Conservation (phyloP, 2,888 invertebrate genomes). For the Pinctada fucata region DNA sequence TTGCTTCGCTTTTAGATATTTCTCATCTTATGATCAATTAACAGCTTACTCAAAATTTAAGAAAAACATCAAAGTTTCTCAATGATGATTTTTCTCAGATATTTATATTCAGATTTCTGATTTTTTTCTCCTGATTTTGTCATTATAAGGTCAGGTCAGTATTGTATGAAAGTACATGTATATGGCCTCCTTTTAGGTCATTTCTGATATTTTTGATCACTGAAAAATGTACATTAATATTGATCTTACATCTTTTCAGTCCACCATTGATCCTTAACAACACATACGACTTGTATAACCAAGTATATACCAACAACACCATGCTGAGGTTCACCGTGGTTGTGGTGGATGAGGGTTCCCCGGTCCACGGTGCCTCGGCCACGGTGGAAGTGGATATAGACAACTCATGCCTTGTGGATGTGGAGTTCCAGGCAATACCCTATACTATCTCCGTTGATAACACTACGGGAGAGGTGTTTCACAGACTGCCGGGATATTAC, state of each 20-base stretch:
- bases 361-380: conserved; percentile 59
- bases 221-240: no score
- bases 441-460: conserved; percentile 53
- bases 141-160: no score
- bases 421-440: conserved; percentile 53
- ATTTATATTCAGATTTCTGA: no score
- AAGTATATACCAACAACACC: conserved; percentile 59
- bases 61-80: no score
- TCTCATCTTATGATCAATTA: no score
- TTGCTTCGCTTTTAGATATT: no score
- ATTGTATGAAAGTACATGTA: no score
- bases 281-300: conserved; percentile 52
- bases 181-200: no score
- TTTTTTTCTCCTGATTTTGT: no score
- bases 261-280: conserved; percentile 56
- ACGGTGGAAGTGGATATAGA: conserved; percentile 56
- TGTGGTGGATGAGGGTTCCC: conserved; percentile 65
- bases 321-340: conserved; percentile 56
- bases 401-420: conserved; percentile 67
- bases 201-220: no score
- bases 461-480: conserved; percentile 55
- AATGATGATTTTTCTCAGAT: no score
- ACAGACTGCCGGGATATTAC: conserved; percentile 63
- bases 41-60: no score
- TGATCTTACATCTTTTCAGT: conserved; percentile 39